A percentile compares a stretch with the other conserved stretches of the same genome.
phyloP scores from a whole-genome alignment of 2,113 vertebrate genomes.

The Emberiza fucata region DNA sequence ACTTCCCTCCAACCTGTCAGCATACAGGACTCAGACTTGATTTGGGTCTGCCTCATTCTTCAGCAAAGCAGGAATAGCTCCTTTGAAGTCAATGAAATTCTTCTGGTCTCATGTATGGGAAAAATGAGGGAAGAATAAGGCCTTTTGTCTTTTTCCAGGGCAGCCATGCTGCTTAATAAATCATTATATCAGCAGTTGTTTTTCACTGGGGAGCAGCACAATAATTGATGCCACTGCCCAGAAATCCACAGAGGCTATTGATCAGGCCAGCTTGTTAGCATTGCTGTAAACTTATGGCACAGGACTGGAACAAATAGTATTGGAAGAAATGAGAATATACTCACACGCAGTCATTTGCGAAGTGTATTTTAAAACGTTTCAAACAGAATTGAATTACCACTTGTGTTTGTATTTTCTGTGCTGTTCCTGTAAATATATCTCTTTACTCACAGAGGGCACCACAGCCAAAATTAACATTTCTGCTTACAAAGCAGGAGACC shows the following conservation, averaged over 20 bases:
- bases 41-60: background rate
- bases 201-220: background rate
- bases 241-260: background rate
- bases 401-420: background rate
- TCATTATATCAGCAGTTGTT: conserved; percentile 52
- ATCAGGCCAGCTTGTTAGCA: background rate
- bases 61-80: background rate
- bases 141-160: conserved; percentile 33
- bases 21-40: background rate
- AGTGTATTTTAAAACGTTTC: background rate
- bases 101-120: conserved; percentile 12
- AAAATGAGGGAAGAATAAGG: conserved; percentile 46
- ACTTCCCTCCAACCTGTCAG: background rate
- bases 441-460: background rate
- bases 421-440: background rate
- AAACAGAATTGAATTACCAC: background rate
- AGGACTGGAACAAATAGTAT: background rate
- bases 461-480: background rate
- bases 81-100: conserved; percentile 48
- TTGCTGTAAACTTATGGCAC: background rate
- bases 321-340: background rate
- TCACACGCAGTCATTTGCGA: background rate
- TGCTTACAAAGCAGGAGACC: background rate
- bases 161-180: conserved; percentile 47
- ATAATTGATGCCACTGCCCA: conserved; percentile 10